These are phyloP conservation scores for Reticulitermes speratus DNA, from an alignment of 1,140 invertebrate genomes.

Conservation along the genomic window DNA sequence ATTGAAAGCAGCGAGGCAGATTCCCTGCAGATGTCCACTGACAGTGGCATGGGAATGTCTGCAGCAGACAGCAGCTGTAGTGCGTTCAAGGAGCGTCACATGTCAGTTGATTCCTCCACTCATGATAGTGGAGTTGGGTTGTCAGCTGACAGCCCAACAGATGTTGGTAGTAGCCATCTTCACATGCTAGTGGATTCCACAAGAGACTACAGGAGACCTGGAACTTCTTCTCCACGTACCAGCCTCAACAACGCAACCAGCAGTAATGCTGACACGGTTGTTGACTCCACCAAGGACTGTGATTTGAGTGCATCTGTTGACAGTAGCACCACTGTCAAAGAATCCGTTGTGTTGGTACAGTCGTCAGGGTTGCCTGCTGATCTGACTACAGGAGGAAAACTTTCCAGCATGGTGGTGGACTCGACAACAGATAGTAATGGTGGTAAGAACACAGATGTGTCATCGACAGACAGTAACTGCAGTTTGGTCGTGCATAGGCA, in stretches of 20 bases:
- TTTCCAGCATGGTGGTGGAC: neutral
- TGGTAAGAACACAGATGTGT: neutral
- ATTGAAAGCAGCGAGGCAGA: constrained; percentile 28
- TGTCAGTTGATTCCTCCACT: constrained; percentile 34
- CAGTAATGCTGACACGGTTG: neutral
- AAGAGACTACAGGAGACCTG: neutral
- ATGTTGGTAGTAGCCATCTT: neutral
- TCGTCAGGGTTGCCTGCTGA: constrained; percentile 15
- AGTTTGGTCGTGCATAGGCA: constrained; percentile 49
- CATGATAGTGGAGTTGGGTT: constrained; percentile 31
- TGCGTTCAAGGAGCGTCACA: constrained; percentile 31
- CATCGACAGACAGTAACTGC: constrained; percentile 17
- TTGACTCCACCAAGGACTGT: neutral
- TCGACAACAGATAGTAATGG: neutral
- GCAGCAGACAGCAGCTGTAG: constrained; percentile 29
- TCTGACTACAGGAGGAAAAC: neutral
- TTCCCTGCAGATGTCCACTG: constrained; percentile 31
- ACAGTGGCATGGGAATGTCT: constrained; percentile 30
- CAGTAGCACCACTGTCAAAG: neutral
- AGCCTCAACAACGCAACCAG: neutral
- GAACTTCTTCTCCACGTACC: neutral
- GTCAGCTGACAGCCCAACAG: constrained; percentile 25
- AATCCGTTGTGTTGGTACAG: constrained; percentile 21
- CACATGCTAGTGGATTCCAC: neutral
- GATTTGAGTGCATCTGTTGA: constrained; percentile 29